Percentiles rank a stretch among this genome's conserved stretches.
phyloP scores from a whole-genome alignment of 2,113 vertebrate genomes.

The Hyla sarda region DNA sequence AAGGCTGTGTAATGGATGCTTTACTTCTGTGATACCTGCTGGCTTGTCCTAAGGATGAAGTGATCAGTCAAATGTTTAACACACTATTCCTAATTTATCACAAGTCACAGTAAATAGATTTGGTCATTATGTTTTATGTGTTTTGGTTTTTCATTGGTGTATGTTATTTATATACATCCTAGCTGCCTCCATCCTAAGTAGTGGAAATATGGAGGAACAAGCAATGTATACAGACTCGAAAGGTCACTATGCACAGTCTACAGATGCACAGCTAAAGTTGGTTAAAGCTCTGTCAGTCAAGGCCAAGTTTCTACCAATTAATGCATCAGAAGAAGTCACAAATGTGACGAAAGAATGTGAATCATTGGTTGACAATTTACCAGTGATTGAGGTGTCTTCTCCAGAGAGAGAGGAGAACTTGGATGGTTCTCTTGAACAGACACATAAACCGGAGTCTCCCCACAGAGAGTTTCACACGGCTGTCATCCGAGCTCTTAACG shows the following conservation, averaged over 20 bases:
- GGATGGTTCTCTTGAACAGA: constrained; percentile 59
- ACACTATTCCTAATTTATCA: not conserved
- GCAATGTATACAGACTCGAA: constrained; percentile 61
- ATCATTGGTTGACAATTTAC: constrained; percentile 47
- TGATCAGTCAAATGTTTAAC: not conserved
- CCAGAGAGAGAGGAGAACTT: constrained; percentile 61
- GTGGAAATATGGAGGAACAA: constrained; percentile 45
- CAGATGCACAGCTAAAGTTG: constrained; percentile 53
- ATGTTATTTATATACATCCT: not conserved
- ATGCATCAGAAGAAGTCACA: not conserved
- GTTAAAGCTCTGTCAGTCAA: constrained; percentile 56
- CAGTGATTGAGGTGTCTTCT: constrained; percentile 65
- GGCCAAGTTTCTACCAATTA: constrained; percentile 56
- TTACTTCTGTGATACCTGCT: too few species aligned
- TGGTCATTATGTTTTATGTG: not conserved
- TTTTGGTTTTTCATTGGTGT: not conserved
- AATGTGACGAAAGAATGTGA: constrained; percentile 22
- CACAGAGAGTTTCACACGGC: constrained; percentile 81
- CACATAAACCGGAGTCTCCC: constrained; percentile 67
- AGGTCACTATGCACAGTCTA: constrained; percentile 56
- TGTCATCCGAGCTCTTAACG: constrained; percentile 78
- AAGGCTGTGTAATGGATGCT: too few species aligned
- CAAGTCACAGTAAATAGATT: not conserved
- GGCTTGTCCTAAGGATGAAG: not conserved
- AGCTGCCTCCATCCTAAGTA: not conserved